Percentiles rank a stretch among this genome's conserved stretches.
These are phyloP conservation scores for Ispidina picta DNA, from an alignment of 2,797 vertebrate species.

Conservation along the genomic window DNA sequence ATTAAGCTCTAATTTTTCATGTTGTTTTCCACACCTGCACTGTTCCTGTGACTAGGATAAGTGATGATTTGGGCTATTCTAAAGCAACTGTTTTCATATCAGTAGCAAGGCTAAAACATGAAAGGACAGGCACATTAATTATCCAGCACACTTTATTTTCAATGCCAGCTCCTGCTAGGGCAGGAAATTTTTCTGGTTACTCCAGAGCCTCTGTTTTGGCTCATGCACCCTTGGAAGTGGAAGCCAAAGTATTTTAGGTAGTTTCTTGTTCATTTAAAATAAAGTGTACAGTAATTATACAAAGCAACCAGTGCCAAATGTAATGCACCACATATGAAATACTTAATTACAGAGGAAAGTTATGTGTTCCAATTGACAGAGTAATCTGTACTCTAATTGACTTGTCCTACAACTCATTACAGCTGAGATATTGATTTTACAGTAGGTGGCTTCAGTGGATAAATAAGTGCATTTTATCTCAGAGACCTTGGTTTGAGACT, in stretches of 20 bases:
- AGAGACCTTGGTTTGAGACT: conserved; percentile 53
- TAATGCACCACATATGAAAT: conserved; percentile 22
- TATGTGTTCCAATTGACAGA: conserved; percentile 70
- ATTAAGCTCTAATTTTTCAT: conserved; percentile 42
- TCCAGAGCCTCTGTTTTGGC: conserved; percentile 24
- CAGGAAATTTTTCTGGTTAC: neutral
- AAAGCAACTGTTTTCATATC: conserved; percentile 46
- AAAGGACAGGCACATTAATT: conserved; percentile 36
- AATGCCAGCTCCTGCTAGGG: neutral
- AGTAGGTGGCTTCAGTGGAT: conserved; percentile 68
- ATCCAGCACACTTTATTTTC: neutral
- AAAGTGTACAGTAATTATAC: neutral
- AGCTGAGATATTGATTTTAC: conserved; percentile 77
- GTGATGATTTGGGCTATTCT: conserved; percentile 23
- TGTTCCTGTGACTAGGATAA: conserved; percentile 23
- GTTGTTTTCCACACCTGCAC: conserved; percentile 25
- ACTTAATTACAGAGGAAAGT: conserved; percentile 75
- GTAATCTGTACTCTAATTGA: conserved; percentile 77
- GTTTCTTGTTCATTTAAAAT: conserved; percentile 51
- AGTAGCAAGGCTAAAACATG: neutral
- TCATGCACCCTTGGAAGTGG: neutral
- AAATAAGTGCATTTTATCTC: conserved; percentile 67
- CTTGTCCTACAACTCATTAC: conserved; percentile 79
- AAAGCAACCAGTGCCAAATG: neutral
- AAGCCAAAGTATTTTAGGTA: conserved; percentile 9